Conservation (phyloP, 1,140 invertebrate species). For the Babylonia areolata region DNA sequence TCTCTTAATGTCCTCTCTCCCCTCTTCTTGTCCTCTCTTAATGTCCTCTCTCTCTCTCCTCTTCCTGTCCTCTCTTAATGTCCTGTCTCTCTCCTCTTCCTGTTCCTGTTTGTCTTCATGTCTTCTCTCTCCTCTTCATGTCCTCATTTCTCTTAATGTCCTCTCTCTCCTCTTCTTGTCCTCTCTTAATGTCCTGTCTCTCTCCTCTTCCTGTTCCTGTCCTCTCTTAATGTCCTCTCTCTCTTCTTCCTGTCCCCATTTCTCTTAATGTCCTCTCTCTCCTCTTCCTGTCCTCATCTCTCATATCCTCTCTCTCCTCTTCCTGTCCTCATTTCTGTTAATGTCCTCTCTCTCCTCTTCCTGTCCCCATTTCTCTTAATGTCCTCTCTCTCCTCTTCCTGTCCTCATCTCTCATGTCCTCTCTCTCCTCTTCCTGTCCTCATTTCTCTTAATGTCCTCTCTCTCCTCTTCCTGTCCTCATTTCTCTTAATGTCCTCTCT, state of each 20-base stretch:
- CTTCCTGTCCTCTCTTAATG: not conserved
- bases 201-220: not conserved
- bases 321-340: too few species aligned
- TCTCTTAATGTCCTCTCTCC: too few species aligned
- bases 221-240: not conserved
- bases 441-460: not conserved
- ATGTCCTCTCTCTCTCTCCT: not conserved
- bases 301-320: not conserved
- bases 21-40: too few species aligned
- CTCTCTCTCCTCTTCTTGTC: not conserved
- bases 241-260: not conserved
- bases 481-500: not conserved
- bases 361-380: not conserved
- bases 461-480: not conserved
- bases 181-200: not conserved
- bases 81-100: not conserved
- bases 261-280: not conserved
- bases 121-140: not conserved
- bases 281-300: not conserved
- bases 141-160: not conserved
- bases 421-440: not conserved
- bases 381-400: not conserved
- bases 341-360: too few species aligned
- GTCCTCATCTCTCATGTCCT: not conserved
- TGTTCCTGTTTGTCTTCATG: not conserved